These are phyloP conservation scores for Spheniscus humboldti DNA, from an alignment of 2,797 vertebrate species.

Conservation along the genomic window DNA sequence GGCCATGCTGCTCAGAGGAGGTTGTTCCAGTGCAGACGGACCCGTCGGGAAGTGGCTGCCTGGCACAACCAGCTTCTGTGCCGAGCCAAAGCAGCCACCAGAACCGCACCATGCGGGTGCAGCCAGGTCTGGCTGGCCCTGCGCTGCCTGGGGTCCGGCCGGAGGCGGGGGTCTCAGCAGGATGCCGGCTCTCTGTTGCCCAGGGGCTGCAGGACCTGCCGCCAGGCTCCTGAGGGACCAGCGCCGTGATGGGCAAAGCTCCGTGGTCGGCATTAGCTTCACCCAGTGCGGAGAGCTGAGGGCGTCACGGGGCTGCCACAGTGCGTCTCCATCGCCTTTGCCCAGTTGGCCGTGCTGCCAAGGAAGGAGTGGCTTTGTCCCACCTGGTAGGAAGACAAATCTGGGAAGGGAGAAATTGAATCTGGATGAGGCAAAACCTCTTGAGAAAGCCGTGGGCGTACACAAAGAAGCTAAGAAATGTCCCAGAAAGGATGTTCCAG, in stretches of 20 bases:
- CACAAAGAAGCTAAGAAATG: neutral
- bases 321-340: fast-evolving
- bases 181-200: neutral
- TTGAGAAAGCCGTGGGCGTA: neutral
- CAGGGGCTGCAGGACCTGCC: neutral
- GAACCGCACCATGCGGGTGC: fast-evolving
- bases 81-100: fast-evolving
- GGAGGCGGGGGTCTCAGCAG: neutral
- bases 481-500: neutral
- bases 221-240: neutral
- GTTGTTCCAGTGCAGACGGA: neutral
- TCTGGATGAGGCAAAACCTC: neutral
- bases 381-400: neutral
- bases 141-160: neutral
- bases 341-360: fast-evolving
- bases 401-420: neutral
- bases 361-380: neutral
- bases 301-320: fast-evolving
- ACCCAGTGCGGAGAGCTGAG: fast-evolving
- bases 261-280: fast-evolving
- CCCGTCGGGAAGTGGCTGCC: fast-evolving
- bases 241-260: neutral
- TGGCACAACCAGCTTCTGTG: neutral
- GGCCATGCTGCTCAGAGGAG: neutral
- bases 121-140: neutral